Evolutionary conservation across 1,140 invertebrate genomes (phyloP).

Genomic region (Leptinotarsa defecta): DNA sequence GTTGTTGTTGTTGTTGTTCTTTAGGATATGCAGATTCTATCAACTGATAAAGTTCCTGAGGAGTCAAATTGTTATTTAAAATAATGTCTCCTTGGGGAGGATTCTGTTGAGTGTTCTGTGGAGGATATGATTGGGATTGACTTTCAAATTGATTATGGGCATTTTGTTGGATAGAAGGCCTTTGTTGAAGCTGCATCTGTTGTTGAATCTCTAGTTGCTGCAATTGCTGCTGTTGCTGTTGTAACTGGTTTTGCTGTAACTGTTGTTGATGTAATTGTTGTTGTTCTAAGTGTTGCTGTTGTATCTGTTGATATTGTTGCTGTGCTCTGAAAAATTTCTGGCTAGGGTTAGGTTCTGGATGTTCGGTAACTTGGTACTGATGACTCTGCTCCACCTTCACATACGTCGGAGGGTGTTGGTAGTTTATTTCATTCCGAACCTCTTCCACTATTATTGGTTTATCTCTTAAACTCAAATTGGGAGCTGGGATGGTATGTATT

Average conservation of each 20-base stretch:
- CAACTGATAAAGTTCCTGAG: constrained; percentile 19
- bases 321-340: constrained; percentile 14
- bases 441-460: constrained; percentile 44
- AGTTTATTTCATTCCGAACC: constrained; percentile 36
- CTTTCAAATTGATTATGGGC: not conserved
- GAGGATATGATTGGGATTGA: constrained; percentile 19
- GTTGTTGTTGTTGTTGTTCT: not conserved
- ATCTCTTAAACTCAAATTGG: constrained; percentile 66
- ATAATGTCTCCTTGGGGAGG: constrained; percentile 21
- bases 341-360: constrained; percentile 18
- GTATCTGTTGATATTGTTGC: constrained; percentile 14
- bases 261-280: constrained; percentile 20
- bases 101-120: constrained; percentile 6
- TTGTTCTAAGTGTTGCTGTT: constrained; percentile 17
- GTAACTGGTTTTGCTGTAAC: constrained; percentile 46
- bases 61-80: constrained; percentile 12
- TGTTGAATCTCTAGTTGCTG: constrained; percentile 54
- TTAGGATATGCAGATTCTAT: not conserved
- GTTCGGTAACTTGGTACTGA: constrained; percentile 59
- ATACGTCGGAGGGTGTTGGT: constrained; percentile 19
- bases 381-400: constrained; percentile 35
- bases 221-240: constrained; percentile 59
- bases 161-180: not conserved
- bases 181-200: not conserved
- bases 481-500: constrained; percentile 81